These are phyloP conservation scores for Entomyzon cyanotis DNA, from an alignment of 2,113 vertebrate species.

Conservation along the genomic window DNA sequence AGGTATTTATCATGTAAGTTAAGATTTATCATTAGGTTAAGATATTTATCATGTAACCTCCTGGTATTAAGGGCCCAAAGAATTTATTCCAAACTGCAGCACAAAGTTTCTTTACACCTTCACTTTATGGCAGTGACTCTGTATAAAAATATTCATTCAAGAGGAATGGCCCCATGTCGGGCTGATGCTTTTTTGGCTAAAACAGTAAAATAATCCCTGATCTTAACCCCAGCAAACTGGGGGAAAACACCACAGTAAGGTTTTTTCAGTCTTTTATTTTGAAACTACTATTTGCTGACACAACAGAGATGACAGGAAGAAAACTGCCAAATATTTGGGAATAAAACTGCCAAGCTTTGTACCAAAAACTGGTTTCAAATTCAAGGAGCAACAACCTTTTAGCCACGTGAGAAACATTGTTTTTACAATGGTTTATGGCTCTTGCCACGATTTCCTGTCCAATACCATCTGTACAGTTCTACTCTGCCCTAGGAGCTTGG, in stretches of 20 bases:
- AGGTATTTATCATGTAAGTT: not conserved
- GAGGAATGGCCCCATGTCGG: not conserved
- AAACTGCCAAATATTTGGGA: not conserved
- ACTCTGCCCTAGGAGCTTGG: not conserved
- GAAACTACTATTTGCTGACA: not conserved
- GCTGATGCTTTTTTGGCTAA: fast-evolving
- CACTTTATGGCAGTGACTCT: fast-evolving
- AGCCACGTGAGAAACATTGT: not conserved
- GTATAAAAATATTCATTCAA: not conserved
- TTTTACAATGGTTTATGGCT: fast-evolving
- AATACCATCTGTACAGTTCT: no score
- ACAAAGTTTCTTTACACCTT: not conserved
- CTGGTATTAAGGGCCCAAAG: not conserved
- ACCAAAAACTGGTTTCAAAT: not conserved
- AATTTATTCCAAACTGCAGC: not conserved
- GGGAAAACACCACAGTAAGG: not conserved
- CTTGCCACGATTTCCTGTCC: not conserved
- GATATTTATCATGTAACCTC: not conserved
- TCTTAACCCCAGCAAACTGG: not conserved
- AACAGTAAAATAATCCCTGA: not conserved
- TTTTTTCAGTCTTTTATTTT: not conserved
- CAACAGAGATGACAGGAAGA: not conserved
- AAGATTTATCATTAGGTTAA: not conserved
- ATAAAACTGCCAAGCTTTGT: not conserved
- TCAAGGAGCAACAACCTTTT: not conserved